Conservation (phyloP, 2,888 invertebrate genomes). For the Dromius quadrimaculatus region DNA sequence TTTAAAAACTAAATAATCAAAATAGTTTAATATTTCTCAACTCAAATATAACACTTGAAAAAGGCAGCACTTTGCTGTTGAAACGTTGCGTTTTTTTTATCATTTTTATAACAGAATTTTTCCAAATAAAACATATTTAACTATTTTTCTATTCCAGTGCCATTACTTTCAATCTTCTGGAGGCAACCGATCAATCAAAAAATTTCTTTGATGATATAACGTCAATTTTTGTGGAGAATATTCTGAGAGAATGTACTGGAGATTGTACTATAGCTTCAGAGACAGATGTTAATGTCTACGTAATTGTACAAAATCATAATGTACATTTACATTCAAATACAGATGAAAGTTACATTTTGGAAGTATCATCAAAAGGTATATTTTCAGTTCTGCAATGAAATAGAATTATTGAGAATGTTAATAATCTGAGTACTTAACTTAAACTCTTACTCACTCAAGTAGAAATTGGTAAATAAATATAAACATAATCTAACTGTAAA, state of each 20-base stretch:
- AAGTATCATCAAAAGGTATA: conserved; percentile 71
- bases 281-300: conserved; percentile 71
- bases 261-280: conserved; percentile 67
- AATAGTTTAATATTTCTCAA: too few relatives aligned
- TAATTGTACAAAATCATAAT: conserved; percentile 69
- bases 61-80: too few relatives aligned
- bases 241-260: conserved; percentile 71
- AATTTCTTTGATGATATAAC: conserved; percentile 71
- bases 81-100: too few relatives aligned
- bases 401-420: neutral
- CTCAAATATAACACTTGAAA: too few relatives aligned
- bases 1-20: too few relatives aligned
- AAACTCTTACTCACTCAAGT: too few relatives aligned
- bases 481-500: too few relatives aligned
- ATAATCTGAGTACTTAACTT: too few relatives aligned
- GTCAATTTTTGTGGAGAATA: conserved; percentile 69
- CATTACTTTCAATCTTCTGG: conserved; percentile 67
- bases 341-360: conserved; percentile 76
- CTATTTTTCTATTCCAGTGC: conserved; percentile 55
- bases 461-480: too few relatives aligned
- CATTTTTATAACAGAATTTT: too few relatives aligned
- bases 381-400: conserved; percentile 7
- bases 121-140: too few relatives aligned
- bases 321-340: conserved; percentile 75
- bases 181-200: conserved; percentile 67